phyloP scores from a whole-genome alignment of 2,797 vertebrate species.

The Rhinatrema bivittatum region DNA sequence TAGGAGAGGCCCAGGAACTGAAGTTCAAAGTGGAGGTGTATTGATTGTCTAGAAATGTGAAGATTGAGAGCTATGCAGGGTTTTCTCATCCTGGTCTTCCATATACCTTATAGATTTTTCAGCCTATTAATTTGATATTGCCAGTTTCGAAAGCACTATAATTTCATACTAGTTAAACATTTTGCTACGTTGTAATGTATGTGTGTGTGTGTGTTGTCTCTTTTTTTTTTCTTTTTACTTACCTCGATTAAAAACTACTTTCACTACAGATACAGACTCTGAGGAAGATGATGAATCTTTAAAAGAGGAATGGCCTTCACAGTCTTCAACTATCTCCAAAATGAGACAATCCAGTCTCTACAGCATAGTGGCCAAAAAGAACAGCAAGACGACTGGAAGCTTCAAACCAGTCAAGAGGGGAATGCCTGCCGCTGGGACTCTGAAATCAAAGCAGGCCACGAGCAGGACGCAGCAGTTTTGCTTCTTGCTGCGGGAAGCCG shows the following conservation, averaged over 20 bases:
- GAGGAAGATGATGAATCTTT: conserved; percentile 76
- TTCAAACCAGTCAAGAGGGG: conserved; percentile 44
- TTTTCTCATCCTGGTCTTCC: too few species aligned
- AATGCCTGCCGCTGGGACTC: conserved; percentile 42
- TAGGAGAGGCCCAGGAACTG: too few species aligned
- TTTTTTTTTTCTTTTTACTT: too few species aligned
- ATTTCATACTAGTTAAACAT: too few species aligned
- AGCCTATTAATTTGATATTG: too few species aligned
- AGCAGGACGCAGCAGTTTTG: conserved; percentile 89
- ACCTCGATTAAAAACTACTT: conserved; percentile 33
- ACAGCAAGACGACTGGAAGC: conserved; percentile 27
- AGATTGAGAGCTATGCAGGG: too few species aligned
- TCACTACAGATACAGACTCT: conserved; percentile 85
- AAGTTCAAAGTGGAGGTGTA: too few species aligned
- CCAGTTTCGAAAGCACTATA: too few species aligned
- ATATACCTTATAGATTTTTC: too few species aligned
- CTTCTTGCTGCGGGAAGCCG: conserved; percentile 83
- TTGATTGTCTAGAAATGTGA: too few species aligned
- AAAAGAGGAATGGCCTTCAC: conserved; percentile 76
- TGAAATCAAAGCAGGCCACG: conserved; percentile 60
- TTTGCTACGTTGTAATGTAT: too few species aligned
- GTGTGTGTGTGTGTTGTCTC: too few species aligned
- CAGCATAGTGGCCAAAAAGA: conserved; percentile 57
- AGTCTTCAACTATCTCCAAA: conserved; percentile 51
- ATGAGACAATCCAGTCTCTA: conserved; percentile 49